phyloP scores from a whole-genome alignment of 1,140 invertebrate species.

The Luehdorfia chinensis region DNA sequence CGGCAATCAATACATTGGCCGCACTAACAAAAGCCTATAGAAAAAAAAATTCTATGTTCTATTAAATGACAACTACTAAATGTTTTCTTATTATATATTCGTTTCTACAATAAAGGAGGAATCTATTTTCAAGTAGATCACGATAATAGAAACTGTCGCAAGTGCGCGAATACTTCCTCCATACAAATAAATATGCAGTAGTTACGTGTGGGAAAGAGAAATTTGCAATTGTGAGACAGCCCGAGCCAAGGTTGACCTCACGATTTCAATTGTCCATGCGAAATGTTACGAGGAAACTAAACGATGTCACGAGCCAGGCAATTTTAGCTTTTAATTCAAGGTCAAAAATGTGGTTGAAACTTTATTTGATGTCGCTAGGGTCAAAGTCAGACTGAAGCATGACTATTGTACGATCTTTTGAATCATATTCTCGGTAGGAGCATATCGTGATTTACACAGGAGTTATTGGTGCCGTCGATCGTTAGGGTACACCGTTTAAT shows the following conservation, averaged over 20 bases:
- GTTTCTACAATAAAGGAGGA: too few relatives aligned
- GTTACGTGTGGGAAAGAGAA: conserved; percentile 68
- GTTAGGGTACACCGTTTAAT: not conserved
- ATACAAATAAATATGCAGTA: conserved; percentile 38
- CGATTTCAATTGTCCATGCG: conserved; percentile 74
- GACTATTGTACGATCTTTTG: conserved; percentile 8
- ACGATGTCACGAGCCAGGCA: conserved; percentile 65
- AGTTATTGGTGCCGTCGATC: not conserved
- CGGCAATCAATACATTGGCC: conserved; percentile 12
- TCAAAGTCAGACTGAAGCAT: conserved; percentile 15
- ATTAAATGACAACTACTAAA: not conserved
- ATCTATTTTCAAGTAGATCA: too few relatives aligned
- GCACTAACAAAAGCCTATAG: conserved; percentile 13
- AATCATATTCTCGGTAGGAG: conserved; percentile 1
- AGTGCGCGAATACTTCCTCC: not conserved
- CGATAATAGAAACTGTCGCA: conserved; percentile 18
- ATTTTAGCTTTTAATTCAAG: conserved; percentile 68
- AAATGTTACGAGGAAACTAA: conserved; percentile 68
- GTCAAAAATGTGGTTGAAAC: conserved; percentile 54
- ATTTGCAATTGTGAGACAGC: conserved; percentile 62
- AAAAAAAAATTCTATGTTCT: not conserved
- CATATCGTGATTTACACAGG: conserved; percentile 4
- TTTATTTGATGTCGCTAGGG: conserved; percentile 34
- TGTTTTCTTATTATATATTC: not conserved
- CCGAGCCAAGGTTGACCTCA: conserved; percentile 68